phyloP scores from a whole-genome alignment of 2,797 vertebrate genomes.

The Merluccius polli region DNA sequence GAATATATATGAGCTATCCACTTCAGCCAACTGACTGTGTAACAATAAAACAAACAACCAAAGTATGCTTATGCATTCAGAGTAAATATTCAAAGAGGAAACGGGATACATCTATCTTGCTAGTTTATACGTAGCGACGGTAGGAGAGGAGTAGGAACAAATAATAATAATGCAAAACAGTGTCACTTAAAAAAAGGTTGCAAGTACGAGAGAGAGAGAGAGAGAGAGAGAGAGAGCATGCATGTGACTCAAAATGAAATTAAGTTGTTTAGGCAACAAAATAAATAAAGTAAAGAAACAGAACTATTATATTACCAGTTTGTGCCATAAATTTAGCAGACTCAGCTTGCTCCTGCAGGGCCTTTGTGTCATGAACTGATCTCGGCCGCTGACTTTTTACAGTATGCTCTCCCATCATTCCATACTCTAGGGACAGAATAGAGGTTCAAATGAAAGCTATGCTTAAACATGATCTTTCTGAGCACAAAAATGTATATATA shows the following conservation, averaged over 20 bases:
- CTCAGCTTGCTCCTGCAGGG: slow-evolving; percentile 99
- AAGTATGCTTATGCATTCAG: slow-evolving; percentile 44
- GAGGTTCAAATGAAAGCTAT: slow-evolving; percentile 98
- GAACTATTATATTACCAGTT: slow-evolving; percentile 99
- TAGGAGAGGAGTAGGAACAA: slow-evolving; percentile 65
- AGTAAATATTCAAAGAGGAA: slow-evolving; percentile 59
- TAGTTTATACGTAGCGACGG: slow-evolving; percentile 73
- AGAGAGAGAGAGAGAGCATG: slow-evolving; percentile 84
- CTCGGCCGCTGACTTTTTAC: slow-evolving; percentile 99
- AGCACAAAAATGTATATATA: slow-evolving; percentile 68
- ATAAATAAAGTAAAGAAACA: slow-evolving; percentile 78
- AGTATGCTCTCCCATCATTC: slow-evolving; percentile 99
- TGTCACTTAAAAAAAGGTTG: slow-evolving; percentile 75
- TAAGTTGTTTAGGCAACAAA: slow-evolving; percentile 79
- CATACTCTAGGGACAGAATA: slow-evolving; percentile 99
- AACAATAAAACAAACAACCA: slow-evolving; percentile 67
- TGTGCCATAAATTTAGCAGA: slow-evolving; percentile 99
- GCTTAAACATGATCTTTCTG: slow-evolving; percentile 72
- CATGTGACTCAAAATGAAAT: slow-evolving; percentile 94
- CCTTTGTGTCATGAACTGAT: slow-evolving; percentile 99
- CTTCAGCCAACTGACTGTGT: slow-evolving; percentile 53
- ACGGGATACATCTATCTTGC: slow-evolving; percentile 49
- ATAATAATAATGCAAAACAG: slow-evolving; percentile 69
- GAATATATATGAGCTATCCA: slow-evolving; percentile 54
- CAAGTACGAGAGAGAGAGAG: slow-evolving; percentile 74